phyloP scores from a whole-genome alignment of 2,888 invertebrate species.

The Netelia fuscicornis region DNA sequence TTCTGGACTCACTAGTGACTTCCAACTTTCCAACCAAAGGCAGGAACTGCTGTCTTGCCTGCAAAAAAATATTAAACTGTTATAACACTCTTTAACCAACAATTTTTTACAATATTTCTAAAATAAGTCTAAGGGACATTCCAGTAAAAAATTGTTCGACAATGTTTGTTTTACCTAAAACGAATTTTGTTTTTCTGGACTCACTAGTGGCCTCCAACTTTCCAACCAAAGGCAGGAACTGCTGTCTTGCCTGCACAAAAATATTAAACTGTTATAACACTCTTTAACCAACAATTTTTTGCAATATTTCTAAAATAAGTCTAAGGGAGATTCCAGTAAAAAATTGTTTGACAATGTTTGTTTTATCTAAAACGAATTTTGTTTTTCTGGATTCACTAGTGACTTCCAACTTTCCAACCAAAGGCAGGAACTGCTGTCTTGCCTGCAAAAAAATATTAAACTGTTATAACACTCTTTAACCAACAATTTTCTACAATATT shows the following conservation, averaged over 20 bases:
- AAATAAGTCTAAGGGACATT: constrained; percentile 53
- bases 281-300: constrained; percentile 45
- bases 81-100: constrained; percentile 73
- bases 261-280: constrained; percentile 80
- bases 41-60: constrained; percentile 38
- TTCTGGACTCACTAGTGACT: constrained; percentile 82
- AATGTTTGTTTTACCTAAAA: too few relatives aligned
- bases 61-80: constrained; percentile 78
- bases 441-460: constrained; percentile 76
- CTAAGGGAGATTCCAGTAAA: constrained; percentile 49
- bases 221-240: constrained; percentile 68
- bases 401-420: constrained; percentile 80
- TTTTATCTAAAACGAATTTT: too few relatives aligned
- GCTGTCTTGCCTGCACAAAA: constrained; percentile 54
- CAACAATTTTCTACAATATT: constrained; percentile 25
- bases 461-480: constrained; percentile 75
- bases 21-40: constrained; percentile 78
- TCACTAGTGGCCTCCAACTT: constrained; percentile 82
- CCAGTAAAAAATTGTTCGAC: background rate
- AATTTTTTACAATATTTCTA: background rate
- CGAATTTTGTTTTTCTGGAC: constrained; percentile 79
- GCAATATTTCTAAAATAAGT: too few relatives aligned
- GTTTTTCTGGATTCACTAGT: constrained; percentile 82
- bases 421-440: constrained; percentile 50
- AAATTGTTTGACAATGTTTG: too few relatives aligned